These are phyloP conservation scores for Limonius californicus DNA, from an alignment of 1,140 invertebrate genomes.

Conservation along the genomic window DNA sequence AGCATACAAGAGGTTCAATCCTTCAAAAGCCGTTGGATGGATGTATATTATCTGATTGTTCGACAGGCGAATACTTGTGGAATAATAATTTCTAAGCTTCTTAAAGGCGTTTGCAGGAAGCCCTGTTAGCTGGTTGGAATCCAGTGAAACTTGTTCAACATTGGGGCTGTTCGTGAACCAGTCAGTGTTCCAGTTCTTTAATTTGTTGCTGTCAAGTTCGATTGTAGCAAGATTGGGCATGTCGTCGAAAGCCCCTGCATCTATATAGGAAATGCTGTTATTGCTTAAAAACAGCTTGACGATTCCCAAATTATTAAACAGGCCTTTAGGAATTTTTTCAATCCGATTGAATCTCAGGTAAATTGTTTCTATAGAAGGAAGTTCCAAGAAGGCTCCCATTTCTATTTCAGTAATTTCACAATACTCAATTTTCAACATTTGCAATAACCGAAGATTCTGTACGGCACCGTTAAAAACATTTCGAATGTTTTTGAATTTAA, in stretches of 20 bases:
- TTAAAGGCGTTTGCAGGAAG: slow-evolving; percentile 35
- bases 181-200: slow-evolving; percentile 32
- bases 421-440: slow-evolving; percentile 39
- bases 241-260: slow-evolving; percentile 37
- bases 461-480: slow-evolving; percentile 37
- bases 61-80: slow-evolving; percentile 37
- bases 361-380: slow-evolving; percentile 36
- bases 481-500: slow-evolving; percentile 38
- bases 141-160: slow-evolving; percentile 36
- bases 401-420: slow-evolving; percentile 36
- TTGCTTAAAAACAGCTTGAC: slow-evolving; percentile 25
- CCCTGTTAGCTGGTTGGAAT: slow-evolving; percentile 35
- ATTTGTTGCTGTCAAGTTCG: slow-evolving; percentile 39
- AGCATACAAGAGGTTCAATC: slow-evolving; percentile 37
- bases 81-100: slow-evolving; percentile 36
- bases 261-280: slow-evolving; percentile 40
- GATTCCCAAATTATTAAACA: slow-evolving; percentile 39
- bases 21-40: slow-evolving; percentile 37
- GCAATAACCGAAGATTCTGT: slow-evolving; percentile 34
- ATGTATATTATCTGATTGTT: slow-evolving; percentile 39
- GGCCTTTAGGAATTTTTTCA: slow-evolving; percentile 33
- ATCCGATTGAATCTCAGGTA: slow-evolving; percentile 38
- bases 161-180: slow-evolving; percentile 40
- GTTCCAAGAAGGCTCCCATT: slow-evolving; percentile 37
- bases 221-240: slow-evolving; percentile 38